Evolutionary conservation across 2,888 invertebrate species (phyloP).

Genomic region (Deilephila elpenor): DNA sequence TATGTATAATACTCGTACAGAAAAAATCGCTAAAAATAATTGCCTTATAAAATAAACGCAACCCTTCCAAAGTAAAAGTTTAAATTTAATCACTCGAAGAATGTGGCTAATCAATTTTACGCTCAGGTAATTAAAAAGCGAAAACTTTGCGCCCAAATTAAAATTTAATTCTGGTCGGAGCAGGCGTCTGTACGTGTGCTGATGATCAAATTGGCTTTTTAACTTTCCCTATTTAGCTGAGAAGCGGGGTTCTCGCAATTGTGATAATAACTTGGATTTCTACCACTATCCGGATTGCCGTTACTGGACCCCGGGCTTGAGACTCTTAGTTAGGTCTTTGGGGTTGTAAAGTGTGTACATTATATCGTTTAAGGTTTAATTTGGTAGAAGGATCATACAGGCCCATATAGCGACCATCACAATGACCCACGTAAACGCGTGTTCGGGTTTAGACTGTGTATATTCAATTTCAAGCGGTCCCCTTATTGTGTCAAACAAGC

Average conservation of each 20-base stretch:
- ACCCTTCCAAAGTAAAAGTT: conserved; percentile 14
- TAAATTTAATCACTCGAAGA: conserved; percentile 32
- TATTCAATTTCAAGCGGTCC: too few species aligned
- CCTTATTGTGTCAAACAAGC: too few species aligned
- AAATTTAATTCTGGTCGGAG: conserved; percentile 62
- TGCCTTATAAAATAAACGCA: background rate
- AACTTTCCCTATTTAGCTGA: conserved; percentile 84
- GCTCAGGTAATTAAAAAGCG: conserved; percentile 83
- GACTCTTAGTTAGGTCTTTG: background rate
- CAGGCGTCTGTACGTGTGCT: conserved; percentile 68
- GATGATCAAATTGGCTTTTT: conserved; percentile 80
- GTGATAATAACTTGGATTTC: conserved; percentile 73
- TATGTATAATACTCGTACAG: background rate
- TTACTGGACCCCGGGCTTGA: background rate
- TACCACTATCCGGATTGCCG: conserved; percentile 36
- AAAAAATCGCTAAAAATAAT: background rate
- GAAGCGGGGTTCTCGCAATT: conserved; percentile 78
- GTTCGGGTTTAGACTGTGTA: too few species aligned
- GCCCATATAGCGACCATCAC: too few species aligned
- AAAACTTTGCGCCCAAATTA: conserved; percentile 81
- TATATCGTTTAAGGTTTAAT: background rate
- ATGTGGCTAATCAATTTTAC: conserved; percentile 77
- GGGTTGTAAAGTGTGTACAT: background rate
- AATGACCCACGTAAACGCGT: too few species aligned
- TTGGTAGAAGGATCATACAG: too few species aligned